Evolutionary conservation across 2,888 invertebrate species (phyloP).

Genomic region (Octodonta nipae): DNA sequence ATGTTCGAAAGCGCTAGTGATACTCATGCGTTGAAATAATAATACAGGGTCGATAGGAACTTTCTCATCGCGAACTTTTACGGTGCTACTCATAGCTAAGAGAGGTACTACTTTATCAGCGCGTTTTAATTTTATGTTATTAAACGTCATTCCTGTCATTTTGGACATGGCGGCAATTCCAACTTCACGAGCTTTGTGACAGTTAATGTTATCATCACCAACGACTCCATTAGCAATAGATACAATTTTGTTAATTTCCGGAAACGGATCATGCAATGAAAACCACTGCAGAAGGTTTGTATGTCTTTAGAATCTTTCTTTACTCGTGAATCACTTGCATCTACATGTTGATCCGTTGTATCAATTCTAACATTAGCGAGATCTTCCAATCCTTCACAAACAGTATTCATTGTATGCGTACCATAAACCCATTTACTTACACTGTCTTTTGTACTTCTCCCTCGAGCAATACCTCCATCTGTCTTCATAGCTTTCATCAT

Average conservation of each 20-base stretch:
- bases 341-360: too few relatives aligned
- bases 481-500: too few relatives aligned
- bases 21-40: constrained; percentile 1
- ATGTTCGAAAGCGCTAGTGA: constrained; percentile 1
- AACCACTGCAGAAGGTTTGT: constrained; percentile 19
- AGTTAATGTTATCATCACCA: constrained; percentile 7
- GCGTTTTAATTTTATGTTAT: too few relatives aligned
- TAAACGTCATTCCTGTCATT: too few relatives aligned
- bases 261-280: constrained; percentile 6
- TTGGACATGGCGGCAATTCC: constrained; percentile 5
- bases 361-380: constrained; percentile 17
- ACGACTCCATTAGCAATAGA: constrained; percentile 7
- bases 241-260: constrained; percentile 5
- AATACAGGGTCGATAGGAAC: constrained; percentile 1
- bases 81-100: background rate
- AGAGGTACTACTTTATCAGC: too few relatives aligned
- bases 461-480: too few relatives aligned
- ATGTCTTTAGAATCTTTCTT: constrained; percentile 19
- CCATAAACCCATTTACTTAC: constrained; percentile 29
- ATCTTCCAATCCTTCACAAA: too few relatives aligned
- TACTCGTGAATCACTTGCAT: constrained; percentile 25
- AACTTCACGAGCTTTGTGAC: constrained; percentile 6
- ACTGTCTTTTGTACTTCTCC: constrained; percentile 28
- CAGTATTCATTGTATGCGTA: constrained; percentile 23
- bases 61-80: background rate